Percentiles rank a stretch among this genome's conserved stretches.
Conservation (phyloP, 2,888 invertebrate genomes). For the Agriotes lineatus region DNA sequence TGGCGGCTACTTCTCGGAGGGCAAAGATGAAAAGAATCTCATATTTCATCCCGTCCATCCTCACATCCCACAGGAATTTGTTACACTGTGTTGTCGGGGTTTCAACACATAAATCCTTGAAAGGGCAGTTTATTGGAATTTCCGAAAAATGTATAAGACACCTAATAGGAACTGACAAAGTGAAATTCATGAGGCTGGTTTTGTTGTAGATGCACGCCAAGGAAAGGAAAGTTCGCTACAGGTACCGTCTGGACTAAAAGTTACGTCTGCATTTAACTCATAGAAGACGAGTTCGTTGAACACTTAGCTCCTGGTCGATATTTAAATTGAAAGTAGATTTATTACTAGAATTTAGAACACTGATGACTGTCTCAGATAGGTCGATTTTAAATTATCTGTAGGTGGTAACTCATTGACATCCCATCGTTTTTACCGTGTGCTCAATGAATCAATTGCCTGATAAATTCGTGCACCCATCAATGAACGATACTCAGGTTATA, state of each 20-base stretch:
- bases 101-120: slow-evolving; percentile 54
- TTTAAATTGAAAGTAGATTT: too few species aligned
- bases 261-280: too few species aligned
- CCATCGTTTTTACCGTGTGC: neutral
- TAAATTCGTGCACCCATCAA: neutral
- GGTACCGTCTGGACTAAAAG: too few species aligned
- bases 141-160: slow-evolving; percentile 52
- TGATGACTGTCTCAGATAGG: too few species aligned
- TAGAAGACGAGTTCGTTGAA: too few species aligned
- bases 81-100: slow-evolving; percentile 50
- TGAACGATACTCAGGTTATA: neutral
- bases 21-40: slow-evolving; percentile 52
- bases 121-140: slow-evolving; percentile 53
- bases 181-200: slow-evolving; percentile 52
- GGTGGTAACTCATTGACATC: neutral
- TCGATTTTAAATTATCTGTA: neutral
- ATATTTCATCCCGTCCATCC: slow-evolving; percentile 54
- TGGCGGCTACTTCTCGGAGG: slow-evolving; percentile 36
- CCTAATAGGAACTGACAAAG: slow-evolving; percentile 55
- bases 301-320: too few species aligned
- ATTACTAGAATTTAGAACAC: too few species aligned
- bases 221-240: too few species aligned
- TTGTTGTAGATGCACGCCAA: neutral
- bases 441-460: slow-evolving; percentile 3
- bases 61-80: slow-evolving; percentile 55